These are phyloP conservation scores for Mesembrinibis cayennensis DNA, from an alignment of 2,113 vertebrate species.

Conservation along the genomic window DNA sequence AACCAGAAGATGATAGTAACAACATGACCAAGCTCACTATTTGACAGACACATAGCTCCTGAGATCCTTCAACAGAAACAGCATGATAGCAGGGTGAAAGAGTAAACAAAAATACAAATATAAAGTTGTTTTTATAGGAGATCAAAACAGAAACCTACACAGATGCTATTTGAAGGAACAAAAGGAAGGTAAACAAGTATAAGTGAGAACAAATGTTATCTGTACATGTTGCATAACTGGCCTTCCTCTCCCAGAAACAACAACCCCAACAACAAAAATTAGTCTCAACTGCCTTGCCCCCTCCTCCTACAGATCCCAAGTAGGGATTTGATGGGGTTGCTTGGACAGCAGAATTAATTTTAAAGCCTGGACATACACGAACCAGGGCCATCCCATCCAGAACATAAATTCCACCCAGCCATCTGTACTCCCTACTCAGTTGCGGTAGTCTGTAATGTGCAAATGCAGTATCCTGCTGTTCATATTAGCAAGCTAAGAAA, in stretches of 20 bases:
- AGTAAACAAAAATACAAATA: slow-evolving; percentile 42
- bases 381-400: neutral
- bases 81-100: neutral
- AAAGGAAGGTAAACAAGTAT: slow-evolving; percentile 4
- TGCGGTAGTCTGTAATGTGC: accelerated
- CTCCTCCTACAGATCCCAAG: neutral
- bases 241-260: neutral
- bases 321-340: neutral
- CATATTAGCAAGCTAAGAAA: neutral
- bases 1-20: neutral
- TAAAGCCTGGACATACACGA: neutral
- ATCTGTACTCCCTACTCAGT: neutral
- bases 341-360: neutral
- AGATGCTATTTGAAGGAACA: slow-evolving; percentile 22
- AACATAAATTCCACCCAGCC: neutral
- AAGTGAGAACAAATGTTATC: neutral
- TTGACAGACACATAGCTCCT: neutral
- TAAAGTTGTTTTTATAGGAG: neutral
- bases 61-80: neutral
- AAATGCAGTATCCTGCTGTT: neutral
- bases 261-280: neutral
- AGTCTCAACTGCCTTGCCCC: neutral
- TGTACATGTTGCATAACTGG: neutral
- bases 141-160: slow-evolving; percentile 20
- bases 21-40: neutral